A percentile compares a stretch with the other conserved stretches of the same genome.
Evolutionary conservation across 1,140 invertebrate species (phyloP).

Genomic region (Neodiprion lecontei): DNA sequence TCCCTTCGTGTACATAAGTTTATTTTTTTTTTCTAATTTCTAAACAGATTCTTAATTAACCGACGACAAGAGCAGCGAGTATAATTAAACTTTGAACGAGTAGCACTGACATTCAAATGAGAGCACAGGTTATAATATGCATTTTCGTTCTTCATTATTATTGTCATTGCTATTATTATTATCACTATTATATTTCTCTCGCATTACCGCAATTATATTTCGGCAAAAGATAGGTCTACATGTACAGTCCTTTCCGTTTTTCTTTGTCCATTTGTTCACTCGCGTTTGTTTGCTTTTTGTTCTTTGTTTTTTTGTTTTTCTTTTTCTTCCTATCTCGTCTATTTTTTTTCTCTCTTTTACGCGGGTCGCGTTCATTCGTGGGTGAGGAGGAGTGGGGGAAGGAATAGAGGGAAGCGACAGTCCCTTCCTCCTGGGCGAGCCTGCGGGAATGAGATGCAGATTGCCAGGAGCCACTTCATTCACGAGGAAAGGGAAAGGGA

Average conservation of each 20-base stretch:
- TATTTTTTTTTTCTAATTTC: too few species aligned
- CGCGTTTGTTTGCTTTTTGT: slow-evolving; percentile 17
- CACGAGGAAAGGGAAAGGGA: slow-evolving; percentile 28
- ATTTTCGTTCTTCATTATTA: too few species aligned
- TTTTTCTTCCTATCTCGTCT: background rate
- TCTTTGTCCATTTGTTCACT: slow-evolving; percentile 21
- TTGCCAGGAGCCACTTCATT: slow-evolving; percentile 62
- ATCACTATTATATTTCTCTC: background rate
- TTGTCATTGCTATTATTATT: too few species aligned
- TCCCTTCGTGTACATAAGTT: too few species aligned
- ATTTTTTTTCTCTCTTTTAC: slow-evolving; percentile 25
- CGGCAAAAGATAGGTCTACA: background rate
- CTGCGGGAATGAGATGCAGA: slow-evolving; percentile 61
- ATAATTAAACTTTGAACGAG: too few species aligned
- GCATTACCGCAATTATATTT: background rate
- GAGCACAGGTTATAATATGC: too few species aligned
- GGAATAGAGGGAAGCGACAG: background rate
- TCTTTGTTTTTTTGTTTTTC: slow-evolving; percentile 17
- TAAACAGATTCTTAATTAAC: too few species aligned
- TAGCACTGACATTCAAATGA: too few species aligned
- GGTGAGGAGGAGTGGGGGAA: slow-evolving; percentile 31
- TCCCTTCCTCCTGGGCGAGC: background rate
- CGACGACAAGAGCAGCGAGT: too few species aligned
- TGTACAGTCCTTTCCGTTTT: background rate
- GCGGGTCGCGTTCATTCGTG: slow-evolving; percentile 30